A percentile compares a stretch with the other conserved stretches of the same genome.
phyloP scores from a whole-genome alignment of 92 coral and sea anemone genomes.

The Porites divaricata region DNA sequence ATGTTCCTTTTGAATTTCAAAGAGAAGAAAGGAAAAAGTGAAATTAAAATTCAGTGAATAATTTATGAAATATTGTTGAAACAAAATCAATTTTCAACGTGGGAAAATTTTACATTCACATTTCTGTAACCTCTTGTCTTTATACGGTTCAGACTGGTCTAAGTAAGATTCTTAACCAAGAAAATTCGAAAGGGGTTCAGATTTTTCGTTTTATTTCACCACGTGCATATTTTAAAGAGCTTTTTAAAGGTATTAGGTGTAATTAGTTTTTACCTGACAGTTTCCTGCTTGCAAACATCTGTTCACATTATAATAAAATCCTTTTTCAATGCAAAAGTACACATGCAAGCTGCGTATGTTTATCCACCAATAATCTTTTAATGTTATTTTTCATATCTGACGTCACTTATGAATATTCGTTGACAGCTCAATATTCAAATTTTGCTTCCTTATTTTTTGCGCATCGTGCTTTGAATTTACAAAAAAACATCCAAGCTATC shows the following conservation, averaged over 20 bases:
- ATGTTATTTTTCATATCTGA: background rate
- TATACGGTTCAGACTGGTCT: no score
- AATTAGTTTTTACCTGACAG: background rate
- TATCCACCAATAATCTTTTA: background rate
- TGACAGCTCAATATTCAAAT: conserved; percentile 35
- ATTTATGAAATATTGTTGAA: no score
- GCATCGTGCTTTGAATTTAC: background rate
- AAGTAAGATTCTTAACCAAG: background rate
- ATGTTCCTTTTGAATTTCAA: no score
- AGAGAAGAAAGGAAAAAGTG: no score
- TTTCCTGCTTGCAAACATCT: background rate
- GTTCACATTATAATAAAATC: background rate
- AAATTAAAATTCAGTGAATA: no score
- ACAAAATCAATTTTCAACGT: no score
- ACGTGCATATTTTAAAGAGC: background rate
- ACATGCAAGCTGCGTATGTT: conserved; percentile 4
- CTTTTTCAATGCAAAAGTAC: background rate
- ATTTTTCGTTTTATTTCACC: background rate
- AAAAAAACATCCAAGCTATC: conserved; percentile 6
- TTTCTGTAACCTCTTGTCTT: no score
- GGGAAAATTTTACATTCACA: no score
- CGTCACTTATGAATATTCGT: conserved; percentile 3
- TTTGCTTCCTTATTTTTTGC: background rate
- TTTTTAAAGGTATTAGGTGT: background rate
- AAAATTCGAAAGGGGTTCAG: background rate